Evolutionary conservation across 1,140 invertebrate genomes (phyloP), one percentile per base, ranked within the genome.

Genomic region (Drosophila neocordata): DNA sequence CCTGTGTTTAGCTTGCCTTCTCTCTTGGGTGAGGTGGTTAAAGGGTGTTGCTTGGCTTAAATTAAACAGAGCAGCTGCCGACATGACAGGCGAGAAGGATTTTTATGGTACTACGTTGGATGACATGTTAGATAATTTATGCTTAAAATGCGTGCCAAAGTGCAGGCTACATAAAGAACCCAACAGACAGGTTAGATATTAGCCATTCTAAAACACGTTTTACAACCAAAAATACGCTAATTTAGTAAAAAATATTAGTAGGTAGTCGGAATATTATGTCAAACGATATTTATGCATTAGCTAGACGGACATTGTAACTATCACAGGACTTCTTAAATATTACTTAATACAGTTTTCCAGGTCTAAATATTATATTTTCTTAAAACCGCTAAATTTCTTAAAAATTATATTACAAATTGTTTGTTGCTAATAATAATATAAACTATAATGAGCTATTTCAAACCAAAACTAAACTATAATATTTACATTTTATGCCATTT

Each of bases 61-160:
- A 79, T 88, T 85, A 82, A 88, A 85, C 79, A 76, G 67, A 78
- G 65, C 83, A 88, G 82, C 82, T 85, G 82, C 78, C 76, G 82
- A 87, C 81, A 81, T 81, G 62, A 77, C 34, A 81, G 41, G 7
- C 41, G 15, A 73, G 81, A 81, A 77, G 71, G 73, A 85, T 85
- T 63, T 73, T 61, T 69, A 59, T 57, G 64, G 64, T 35, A 66
- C 52, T 48, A 41, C 31, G 8, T 48, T 15, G 59, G 56, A 74
- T 81, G 77, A 67, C 67, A 69, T 48, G 15, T 48, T 78, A 63
- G 70, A 75, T 82, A 85, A 82, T 85, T 85, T 87, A 85, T 87
- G 83, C 82, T 80, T 61, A 69, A 87, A 85, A 67, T 78, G 82
- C 81, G 82, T 85, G 81, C 69, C 69, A 48, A 69, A 56, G 65